A percentile compares a stretch with the other conserved stretches of the same genome.
Evolutionary conservation across 2,113 vertebrate genomes (phyloP).

Genomic region (Micronisus gabar): DNA sequence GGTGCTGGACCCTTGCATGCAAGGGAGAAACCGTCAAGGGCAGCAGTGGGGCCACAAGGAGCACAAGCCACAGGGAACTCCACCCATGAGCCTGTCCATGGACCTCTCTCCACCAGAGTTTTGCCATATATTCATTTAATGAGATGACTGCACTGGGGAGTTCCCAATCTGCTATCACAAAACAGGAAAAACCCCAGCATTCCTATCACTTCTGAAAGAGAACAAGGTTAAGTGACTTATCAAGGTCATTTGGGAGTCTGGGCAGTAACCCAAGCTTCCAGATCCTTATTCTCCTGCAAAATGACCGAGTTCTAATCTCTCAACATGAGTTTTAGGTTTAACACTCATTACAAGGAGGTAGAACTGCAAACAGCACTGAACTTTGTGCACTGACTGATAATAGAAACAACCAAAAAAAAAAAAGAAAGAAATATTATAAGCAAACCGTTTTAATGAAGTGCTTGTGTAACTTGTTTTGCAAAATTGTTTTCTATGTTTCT

Average conservation of each 20-base stretch:
- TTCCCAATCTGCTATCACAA: not conserved
- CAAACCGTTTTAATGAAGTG: not conserved
- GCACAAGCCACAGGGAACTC: not conserved
- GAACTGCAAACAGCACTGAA: not conserved
- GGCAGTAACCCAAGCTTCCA: not conserved
- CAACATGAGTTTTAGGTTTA: not conserved
- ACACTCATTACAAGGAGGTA: not conserved
- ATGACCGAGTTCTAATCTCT: not conserved
- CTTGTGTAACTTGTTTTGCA: not conserved
- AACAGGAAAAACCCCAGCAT: not conserved
- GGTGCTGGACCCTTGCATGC: not conserved
- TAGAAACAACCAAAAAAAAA: not conserved
- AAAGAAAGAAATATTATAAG: not conserved
- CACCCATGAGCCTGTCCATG: not conserved
- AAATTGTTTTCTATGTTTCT: not conserved
- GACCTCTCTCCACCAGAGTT: not conserved
- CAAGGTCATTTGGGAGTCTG: not conserved
- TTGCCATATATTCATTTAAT: not conserved
- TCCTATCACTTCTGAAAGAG: not conserved
- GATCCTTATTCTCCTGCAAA: not conserved
- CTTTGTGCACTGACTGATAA: not conserved
- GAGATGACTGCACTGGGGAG: not conserved
- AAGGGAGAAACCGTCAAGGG: not conserved
- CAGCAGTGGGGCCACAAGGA: not conserved
- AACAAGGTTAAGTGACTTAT: not conserved